A percentile compares a stretch with the other conserved stretches of the same genome.
Conservation (phyloP, 2,797 vertebrate species). For the Coendou prehensilis region DNA sequence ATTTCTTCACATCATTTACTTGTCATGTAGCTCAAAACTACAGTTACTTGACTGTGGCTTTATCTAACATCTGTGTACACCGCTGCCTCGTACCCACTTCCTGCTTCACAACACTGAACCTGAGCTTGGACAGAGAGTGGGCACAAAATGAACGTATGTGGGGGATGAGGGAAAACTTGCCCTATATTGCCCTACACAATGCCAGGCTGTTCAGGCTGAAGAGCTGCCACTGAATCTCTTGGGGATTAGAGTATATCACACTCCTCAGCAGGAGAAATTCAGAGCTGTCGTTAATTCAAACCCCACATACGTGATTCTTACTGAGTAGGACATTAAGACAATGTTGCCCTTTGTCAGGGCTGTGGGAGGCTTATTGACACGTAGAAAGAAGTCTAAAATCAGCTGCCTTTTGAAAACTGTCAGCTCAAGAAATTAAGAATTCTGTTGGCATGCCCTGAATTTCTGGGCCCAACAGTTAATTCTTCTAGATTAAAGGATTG, state of each 20-base stretch:
- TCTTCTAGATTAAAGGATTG: conserved; percentile 84
- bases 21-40: fast-evolving
- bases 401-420: conserved; percentile 74
- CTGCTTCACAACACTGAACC: not conserved
- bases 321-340: conserved; percentile 70
- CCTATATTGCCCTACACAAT: fast-evolving
- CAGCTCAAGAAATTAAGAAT: conserved; percentile 81
- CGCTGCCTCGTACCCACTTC: not conserved
- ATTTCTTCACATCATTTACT: not conserved
- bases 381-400: conserved; percentile 67
- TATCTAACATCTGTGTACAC: not conserved
- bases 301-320: conserved; percentile 49
- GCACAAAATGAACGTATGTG: not conserved
- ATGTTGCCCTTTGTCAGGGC: conserved; percentile 75
- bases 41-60: not conserved
- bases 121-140: not conserved
- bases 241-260: not conserved
- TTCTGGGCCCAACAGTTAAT: conserved; percentile 83
- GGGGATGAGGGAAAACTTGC: not conserved
- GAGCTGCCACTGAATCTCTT: conserved; percentile 15
- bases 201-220: not conserved
- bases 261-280: conserved; percentile 66
- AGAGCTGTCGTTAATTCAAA: conserved; percentile 65
- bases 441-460: conserved; percentile 77
- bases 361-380: conserved; percentile 65